These are phyloP conservation scores for Stratiolaelaps scimitus DNA, from an alignment of 1,140 invertebrate genomes.

Conservation along the genomic window DNA sequence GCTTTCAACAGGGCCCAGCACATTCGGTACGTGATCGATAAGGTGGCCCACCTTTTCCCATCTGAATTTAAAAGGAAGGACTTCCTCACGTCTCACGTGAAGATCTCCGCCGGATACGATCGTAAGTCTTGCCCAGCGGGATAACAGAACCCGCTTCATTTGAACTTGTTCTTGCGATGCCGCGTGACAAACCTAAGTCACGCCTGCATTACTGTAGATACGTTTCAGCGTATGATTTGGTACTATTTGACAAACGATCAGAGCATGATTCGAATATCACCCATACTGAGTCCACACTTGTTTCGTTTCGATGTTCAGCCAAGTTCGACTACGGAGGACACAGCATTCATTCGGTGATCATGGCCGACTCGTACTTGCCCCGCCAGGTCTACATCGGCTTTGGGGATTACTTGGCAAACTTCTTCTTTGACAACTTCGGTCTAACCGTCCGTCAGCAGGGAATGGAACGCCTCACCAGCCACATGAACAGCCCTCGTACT, in stretches of 20 bases:
- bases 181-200: not conserved
- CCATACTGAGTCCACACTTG: too few species aligned
- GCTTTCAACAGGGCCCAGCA: not conserved
- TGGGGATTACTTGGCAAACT: not conserved
- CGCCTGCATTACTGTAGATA: too few species aligned
- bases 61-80: slow-evolving; percentile 23
- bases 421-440: not conserved
- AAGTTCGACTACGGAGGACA: slow-evolving; percentile 7
- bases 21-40: not conserved
- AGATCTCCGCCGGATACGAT: slow-evolving; percentile 1
- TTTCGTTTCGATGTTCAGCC: not conserved
- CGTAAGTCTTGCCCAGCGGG: not conserved
- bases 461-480: not conserved
- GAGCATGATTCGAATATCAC: too few species aligned
- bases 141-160: not conserved
- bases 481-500: not conserved
- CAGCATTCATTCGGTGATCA: not conserved
- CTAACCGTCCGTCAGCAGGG: slow-evolving; percentile 5
- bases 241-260: too few species aligned
- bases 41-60: not conserved
- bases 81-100: slow-evolving; percentile 6
- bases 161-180: not conserved
- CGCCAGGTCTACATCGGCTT: not conserved
- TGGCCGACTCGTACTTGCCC: slow-evolving; percentile 14
- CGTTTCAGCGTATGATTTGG: too few species aligned